Evolutionary conservation across 2,888 invertebrate species (phyloP).

Genomic region (Sinopyrophorus schimmeli): DNA sequence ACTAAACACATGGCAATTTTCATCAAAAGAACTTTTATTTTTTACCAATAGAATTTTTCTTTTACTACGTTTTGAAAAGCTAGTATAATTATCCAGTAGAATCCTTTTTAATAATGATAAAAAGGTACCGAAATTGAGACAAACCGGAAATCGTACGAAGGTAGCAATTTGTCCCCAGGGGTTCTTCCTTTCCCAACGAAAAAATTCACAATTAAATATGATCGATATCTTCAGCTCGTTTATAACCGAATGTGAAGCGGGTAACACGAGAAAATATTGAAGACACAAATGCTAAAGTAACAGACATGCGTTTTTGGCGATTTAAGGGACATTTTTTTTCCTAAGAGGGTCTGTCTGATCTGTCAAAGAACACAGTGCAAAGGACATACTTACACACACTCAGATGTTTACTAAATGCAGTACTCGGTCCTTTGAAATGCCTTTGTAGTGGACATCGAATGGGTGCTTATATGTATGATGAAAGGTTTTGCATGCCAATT

Average conservation of each 20-base stretch:
- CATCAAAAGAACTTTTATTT: conserved; percentile 36
- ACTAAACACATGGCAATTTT: conserved; percentile 39
- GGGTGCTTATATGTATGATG: conserved; percentile 26
- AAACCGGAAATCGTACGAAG: conserved; percentile 33
- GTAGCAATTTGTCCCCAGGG: conserved; percentile 37
- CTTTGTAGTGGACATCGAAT: conserved; percentile 43
- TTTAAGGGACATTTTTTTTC: conserved; percentile 16
- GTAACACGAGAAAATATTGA: conserved; percentile 7
- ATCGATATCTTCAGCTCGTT: conserved; percentile 20
- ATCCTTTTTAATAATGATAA: no score
- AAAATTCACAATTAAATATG: conserved; percentile 10
- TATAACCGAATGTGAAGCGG: no score
- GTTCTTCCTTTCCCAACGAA: conserved; percentile 24
- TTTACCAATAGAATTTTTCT: no score
- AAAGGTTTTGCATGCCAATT: conserved; percentile 31
- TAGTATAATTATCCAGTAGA: no score
- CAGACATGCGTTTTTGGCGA: background rate
- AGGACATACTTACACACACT: conserved; percentile 38
- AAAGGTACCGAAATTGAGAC: conserved; percentile 22
- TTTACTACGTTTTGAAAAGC: no score
- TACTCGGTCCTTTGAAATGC: conserved; percentile 38
- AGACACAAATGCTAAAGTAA: background rate
- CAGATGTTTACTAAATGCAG: conserved; percentile 43
- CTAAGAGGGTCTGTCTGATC: conserved; percentile 21
- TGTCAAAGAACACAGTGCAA: conserved; percentile 31